Evolutionary conservation across 2,888 invertebrate genomes (phyloP).

Genomic region (Chloromyia formosa): DNA sequence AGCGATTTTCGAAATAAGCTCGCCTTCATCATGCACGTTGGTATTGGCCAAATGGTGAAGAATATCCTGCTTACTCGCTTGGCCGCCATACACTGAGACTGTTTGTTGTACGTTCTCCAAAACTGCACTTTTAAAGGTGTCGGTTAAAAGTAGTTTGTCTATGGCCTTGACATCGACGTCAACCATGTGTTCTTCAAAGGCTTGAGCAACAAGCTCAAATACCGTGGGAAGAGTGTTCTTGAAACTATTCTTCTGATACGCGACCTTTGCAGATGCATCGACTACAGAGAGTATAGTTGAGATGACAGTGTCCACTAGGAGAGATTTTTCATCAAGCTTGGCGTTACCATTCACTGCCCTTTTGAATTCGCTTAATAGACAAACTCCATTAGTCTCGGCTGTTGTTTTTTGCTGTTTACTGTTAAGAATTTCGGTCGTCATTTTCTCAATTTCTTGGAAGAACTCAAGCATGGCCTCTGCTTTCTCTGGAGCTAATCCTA

Average conservation of each 20-base stretch:
- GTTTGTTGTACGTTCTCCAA: slow-evolving; percentile 40
- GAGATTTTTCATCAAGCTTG: slow-evolving; percentile 39
- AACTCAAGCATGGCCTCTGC: slow-evolving; percentile 45
- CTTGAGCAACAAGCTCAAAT: slow-evolving; percentile 48
- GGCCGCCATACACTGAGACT: slow-evolving; percentile 56
- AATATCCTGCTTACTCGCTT: slow-evolving; percentile 56
- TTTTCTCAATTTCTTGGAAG: slow-evolving; percentile 47
- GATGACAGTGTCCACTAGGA: slow-evolving; percentile 44
- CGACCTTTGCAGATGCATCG: background rate
- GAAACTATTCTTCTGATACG: slow-evolving; percentile 3
- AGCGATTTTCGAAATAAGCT: slow-evolving; percentile 71
- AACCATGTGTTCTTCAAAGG: slow-evolving; percentile 43
- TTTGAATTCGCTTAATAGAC: slow-evolving; percentile 26
- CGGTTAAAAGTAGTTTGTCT: slow-evolving; percentile 71
- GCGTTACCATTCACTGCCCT: slow-evolving; percentile 33
- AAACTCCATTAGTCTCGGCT: slow-evolving; percentile 30
- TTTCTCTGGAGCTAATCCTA: slow-evolving; percentile 40
- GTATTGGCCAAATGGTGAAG: slow-evolving; percentile 36
- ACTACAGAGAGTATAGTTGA: slow-evolving; percentile 47
- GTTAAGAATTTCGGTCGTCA: slow-evolving; percentile 34
- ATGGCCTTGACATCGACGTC: slow-evolving; percentile 65
- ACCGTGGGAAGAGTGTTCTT: slow-evolving; percentile 37
- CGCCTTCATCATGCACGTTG: slow-evolving; percentile 66
- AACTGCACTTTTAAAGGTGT: slow-evolving; percentile 56
- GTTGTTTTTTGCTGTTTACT: slow-evolving; percentile 19